Evolutionary conservation across 2,888 invertebrate species (phyloP), one percentile per base, ranked within the genome.

Genomic region (Papilio demoleus): DNA sequence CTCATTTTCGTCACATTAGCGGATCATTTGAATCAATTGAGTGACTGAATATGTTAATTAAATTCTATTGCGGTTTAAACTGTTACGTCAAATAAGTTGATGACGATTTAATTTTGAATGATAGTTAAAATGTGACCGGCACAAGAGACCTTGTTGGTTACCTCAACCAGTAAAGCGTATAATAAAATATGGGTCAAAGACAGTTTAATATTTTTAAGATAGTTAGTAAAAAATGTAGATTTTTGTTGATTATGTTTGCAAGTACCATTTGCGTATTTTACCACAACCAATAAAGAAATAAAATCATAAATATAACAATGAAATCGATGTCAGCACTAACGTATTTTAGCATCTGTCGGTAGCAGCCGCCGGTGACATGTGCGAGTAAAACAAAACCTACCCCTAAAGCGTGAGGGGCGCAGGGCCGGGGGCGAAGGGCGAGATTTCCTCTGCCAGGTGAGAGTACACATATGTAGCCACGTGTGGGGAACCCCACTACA

Each of bases 261-360:
- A 47, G 45, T 19, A n/a, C n/a, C n/a, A n/a, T n/a, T n/a, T n/a
- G n/a, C n/a, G n/a, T 53, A 22, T 65, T 62, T 65, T 67, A 73
- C 74, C 70, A 70, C 72, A 72, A 68, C 67, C 74, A 73, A 72
- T 72, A 76, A 72, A 72, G 68, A 66, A 68, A 3, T 72, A 70
- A 65, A 71, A 61, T 66, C 70, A 70, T 72, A 71, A 76, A 77
- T 73, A 79, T 80, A 79, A 76, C 84, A 88, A 86, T 85, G 79
- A 83, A 85, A 83, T 87, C 85, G 81, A 87, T 83, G 86, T 84
- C 82, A 81, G 83, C 84, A 80, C 78, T 81, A 92, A 92, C 92
- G 92, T 87, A 92, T 92, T 92, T 90, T 90, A 90, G 90, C 92
- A 92, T 92, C 92, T 92, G 92, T 88, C 90, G 81, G 84, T 82